Evolutionary conservation across 2,888 invertebrate species (phyloP), one percentile per base, ranked within the genome.

Genomic region (Philopedon plagiatum): DNA sequence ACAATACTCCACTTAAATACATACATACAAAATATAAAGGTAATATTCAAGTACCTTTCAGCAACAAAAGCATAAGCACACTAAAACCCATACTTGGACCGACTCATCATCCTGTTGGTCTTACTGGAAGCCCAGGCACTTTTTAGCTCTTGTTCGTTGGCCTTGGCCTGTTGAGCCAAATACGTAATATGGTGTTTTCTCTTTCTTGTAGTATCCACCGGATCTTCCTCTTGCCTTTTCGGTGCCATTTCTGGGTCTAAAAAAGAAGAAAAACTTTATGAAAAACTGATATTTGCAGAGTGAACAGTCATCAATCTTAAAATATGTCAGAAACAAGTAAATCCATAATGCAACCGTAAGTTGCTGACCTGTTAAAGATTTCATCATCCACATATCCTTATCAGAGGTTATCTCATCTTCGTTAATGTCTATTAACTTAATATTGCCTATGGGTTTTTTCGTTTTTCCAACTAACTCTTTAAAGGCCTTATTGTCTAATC

Each of bases 131-230:
- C 92, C 98, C 98, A 98, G 86, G 95, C 94, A 82, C 96, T 97
- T 84, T 97, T 95, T 60, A 98, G 85, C 81, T 97, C 97, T 71
- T 95, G 89, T 85, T 98, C 98, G 86, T 97, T 94, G 73, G 96
- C 96, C 85, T 98, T 97, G 1, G 98, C 98, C 91, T 96, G 91
- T 84, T 93, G 93, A 19, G 97, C 98, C 77, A 98, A 88, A 85
- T 97, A 98, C 0, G 97, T 98, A 79, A 98, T 98, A 87, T 98
- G 98, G 88, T 98, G 97, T 85, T 98, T 98, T 77, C 93, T 89
- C 77, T 91, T 91, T 85, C 88, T 82, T 82, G 89, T 86, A 13
- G 82, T 81, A 79, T 85, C 84, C 79, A 87, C 87, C 84, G 88
- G 90, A 84, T 88, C 80, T 85, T 87, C 85, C 79, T 87, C 78